Evolutionary conservation across 2,113 vertebrate genomes (phyloP).

Genomic region (Steatornis caripensis): DNA sequence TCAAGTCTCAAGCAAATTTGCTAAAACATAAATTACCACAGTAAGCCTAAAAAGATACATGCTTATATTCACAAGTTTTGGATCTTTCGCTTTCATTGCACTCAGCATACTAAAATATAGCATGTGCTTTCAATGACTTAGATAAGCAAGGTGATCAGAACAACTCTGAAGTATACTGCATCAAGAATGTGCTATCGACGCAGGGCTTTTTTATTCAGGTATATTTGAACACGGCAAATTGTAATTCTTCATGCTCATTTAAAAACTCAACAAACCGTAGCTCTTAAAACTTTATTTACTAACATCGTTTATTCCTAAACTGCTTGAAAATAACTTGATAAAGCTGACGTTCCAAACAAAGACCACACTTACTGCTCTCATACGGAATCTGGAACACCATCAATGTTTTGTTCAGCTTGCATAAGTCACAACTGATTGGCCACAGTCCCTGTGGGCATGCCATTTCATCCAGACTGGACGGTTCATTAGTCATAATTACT

Average conservation of each 20-base stretch:
- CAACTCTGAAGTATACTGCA: not conserved
- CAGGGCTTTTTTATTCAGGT: not conserved
- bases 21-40: not conserved
- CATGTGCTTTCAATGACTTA: not conserved
- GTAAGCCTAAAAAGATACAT: not conserved
- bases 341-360: constrained; percentile 55
- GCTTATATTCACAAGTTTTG: not conserved
- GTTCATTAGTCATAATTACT: constrained; percentile 94
- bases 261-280: not conserved
- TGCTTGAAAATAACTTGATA: constrained; percentile 5
- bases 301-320: not conserved
- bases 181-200: not conserved
- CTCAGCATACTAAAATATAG: not conserved
- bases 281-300: not conserved
- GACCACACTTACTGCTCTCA: constrained; percentile 46
- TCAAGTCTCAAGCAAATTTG: not conserved
- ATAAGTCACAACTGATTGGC: constrained; percentile 84
- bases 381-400: constrained; percentile 66
- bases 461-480: constrained; percentile 91
- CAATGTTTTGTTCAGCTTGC: constrained; percentile 78
- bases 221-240: not conserved
- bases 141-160: not conserved
- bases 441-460: constrained; percentile 83
- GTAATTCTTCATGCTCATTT: not conserved
- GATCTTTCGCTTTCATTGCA: not conserved